Evolutionary conservation across 2,888 invertebrate genomes (phyloP).

Genomic region (Polietes domitor): DNA sequence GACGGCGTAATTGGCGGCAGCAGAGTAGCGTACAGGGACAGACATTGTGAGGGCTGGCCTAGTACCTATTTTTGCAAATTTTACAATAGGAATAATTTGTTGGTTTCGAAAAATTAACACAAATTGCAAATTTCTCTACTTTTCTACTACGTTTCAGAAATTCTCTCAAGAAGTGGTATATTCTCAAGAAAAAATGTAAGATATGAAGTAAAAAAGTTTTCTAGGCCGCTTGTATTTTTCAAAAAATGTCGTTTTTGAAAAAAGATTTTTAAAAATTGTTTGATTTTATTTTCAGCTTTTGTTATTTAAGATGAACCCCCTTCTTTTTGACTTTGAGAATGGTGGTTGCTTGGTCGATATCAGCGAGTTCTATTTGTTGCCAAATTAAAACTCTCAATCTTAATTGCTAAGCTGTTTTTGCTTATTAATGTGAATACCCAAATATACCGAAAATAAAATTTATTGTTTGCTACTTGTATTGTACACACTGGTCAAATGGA

Average conservation of each 20-base stretch:
- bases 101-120: conserved; percentile 62
- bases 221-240: conserved; percentile 62
- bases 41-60: conserved; percentile 82
- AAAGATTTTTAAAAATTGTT: conserved; percentile 66
- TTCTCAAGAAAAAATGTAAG: conserved; percentile 3
- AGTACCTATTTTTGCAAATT: conserved; percentile 78
- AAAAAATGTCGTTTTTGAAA: conserved; percentile 54
- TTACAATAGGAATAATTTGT: conserved; percentile 59
- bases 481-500: conserved; percentile 78
- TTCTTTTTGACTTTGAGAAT: conserved; percentile 41
- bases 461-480: conserved; percentile 80
- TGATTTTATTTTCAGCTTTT: conserved; percentile 78
- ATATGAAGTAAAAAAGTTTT: conserved; percentile 57
- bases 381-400: conserved; percentile 62
- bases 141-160: conserved; percentile 52
- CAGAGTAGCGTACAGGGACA: conserved; percentile 82
- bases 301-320: conserved; percentile 31
- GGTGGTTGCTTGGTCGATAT: conserved; percentile 67
- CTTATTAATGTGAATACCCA: conserved; percentile 43
- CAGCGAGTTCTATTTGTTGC: conserved; percentile 61
- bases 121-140: conserved; percentile 19
- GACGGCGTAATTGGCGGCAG: conserved; percentile 80
- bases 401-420: conserved; percentile 32
- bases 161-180: conserved; percentile 3
- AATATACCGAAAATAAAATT: conserved; percentile 77